Percentiles rank a stretch among this genome's conserved stretches.
Conservation (phyloP, 2,113 vertebrate species). For the Vulpes vulpes region DNA sequence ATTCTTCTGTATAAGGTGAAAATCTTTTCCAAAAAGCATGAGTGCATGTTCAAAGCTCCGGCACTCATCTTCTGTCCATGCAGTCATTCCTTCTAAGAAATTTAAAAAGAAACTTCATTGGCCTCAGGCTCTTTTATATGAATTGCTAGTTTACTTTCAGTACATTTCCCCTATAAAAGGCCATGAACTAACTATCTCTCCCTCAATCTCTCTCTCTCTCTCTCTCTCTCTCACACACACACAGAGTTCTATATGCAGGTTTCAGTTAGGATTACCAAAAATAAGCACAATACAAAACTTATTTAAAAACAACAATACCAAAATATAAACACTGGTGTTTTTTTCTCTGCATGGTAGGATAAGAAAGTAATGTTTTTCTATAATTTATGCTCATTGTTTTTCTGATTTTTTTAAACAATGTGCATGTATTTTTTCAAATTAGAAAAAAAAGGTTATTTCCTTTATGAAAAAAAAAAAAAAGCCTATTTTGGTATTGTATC, state of each 20-base stretch:
- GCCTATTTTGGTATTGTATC: neutral
- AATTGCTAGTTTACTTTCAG: slow-evolving; percentile 14
- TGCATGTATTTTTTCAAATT: neutral
- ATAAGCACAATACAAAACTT: neutral
- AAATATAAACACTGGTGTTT: neutral
- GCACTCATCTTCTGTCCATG: slow-evolving; percentile 99
- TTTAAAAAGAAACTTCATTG: slow-evolving; percentile 50
- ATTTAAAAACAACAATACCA: neutral
- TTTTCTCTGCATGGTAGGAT: neutral
- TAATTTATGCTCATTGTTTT: neutral
- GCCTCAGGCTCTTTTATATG: neutral
- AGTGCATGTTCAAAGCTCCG: slow-evolving; percentile 98
- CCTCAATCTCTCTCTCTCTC: neutral
- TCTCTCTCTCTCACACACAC: neutral
- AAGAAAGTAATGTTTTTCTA: slow-evolving; percentile 4
- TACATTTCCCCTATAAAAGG: slow-evolving; percentile 7
- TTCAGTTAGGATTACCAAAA: neutral
- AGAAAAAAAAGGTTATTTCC: neutral
- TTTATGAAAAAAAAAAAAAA: neutral
- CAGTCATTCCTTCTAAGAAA: slow-evolving; percentile 92
- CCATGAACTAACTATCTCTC: neutral
- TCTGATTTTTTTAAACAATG: neutral
- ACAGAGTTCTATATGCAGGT: neutral
- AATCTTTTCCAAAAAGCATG: slow-evolving; percentile 98
- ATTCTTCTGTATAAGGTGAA: slow-evolving; percentile 99